Evolutionary conservation across 2,888 invertebrate species (phyloP), one percentile per base, ranked within the genome.

Genomic region (Orthonychiurus folsomi): DNA sequence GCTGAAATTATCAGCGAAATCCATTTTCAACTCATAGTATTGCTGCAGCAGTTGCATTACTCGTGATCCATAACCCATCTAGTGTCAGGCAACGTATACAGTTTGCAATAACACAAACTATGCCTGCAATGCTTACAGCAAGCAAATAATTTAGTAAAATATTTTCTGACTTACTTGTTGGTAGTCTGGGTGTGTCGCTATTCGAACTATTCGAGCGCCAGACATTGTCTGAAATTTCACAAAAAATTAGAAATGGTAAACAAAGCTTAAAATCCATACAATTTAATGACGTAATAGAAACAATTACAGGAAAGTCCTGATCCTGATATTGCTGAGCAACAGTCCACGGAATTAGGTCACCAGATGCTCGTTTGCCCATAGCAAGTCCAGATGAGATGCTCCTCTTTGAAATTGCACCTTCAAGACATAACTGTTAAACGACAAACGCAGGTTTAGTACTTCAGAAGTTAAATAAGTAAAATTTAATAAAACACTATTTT

Each of bases 261-360:
- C n/a, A n/a, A n/a, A n/a, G n/a, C n/a, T n/a, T n/a, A n/a, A n/a
- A n/a, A n/a, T n/a, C n/a, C n/a, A n/a, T n/a, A n/a, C n/a, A n/a
- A n/a, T n/a, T n/a, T n/a, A n/a, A n/a, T n/a, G n/a, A n/a, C n/a
- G n/a, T n/a, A n/a, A n/a, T 0, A n/a, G n/a, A n/a, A n/a, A n/a
- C n/a, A n/a, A n/a, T n/a, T n/a, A n/a, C n/a, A n/a, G 95, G 93
- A 78, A 99, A 99, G 76, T 95, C 89, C 65, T 85, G 83, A 77
- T 99, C 96, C 60, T 93, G 90, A 78, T 88, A 95, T 78, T 97
- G 95, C 75, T 97, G 96, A 3, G 93, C 90, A 2, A 99, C 81
- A 61, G 95, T 96, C 99, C 99, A 99, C 0, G 99, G 99, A 71
- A 99, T 94, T 15, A 99, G 81, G 79, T 99, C 99, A 0, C 99